These are phyloP conservation scores for Apodemus agrarius DNA, from an alignment of 2,797 vertebrate species.

Conservation along the genomic window DNA sequence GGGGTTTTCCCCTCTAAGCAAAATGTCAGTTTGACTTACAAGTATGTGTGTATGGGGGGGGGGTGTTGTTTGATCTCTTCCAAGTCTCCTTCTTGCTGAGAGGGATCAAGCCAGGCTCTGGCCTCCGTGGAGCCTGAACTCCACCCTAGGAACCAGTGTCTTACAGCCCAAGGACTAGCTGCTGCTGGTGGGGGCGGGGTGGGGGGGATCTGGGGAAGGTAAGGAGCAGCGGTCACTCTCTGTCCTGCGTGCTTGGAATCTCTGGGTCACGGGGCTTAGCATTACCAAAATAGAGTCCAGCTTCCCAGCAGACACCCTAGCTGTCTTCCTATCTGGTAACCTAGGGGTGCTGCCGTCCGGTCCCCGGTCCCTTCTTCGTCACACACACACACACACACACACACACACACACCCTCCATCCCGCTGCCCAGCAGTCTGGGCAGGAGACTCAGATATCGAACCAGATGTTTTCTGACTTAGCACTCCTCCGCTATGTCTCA, in stretches of 20 bases:
- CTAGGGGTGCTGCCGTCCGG: not conserved
- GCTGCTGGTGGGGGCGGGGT: not conserved
- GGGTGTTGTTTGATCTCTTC: not conserved
- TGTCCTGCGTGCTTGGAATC: not conserved
- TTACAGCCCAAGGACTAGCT: not conserved
- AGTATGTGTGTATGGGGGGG: not conserved
- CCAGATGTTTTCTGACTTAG: not conserved
- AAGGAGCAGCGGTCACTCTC: not conserved
- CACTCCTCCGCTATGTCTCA: not conserved
- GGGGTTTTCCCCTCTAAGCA: not conserved
- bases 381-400: no score
- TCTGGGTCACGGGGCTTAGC: not conserved
- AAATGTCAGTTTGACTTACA: not conserved
- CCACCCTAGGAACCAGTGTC: accelerated
- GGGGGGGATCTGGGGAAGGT: no score
- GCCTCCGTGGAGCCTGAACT: not conserved
- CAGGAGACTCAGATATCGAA: not conserved
- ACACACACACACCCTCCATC: not conserved
- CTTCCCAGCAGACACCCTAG: not conserved
- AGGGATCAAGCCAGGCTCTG: not conserved
- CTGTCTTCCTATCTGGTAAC: not conserved
- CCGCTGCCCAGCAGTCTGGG: not conserved
- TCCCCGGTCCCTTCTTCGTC: not conserved
- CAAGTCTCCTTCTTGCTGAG: not conserved
- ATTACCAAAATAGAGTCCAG: not conserved